Evolutionary conservation across 2,888 invertebrate species (phyloP), one percentile per base, ranked within the genome.

Genomic region (Amphimallon solstitiale): DNA sequence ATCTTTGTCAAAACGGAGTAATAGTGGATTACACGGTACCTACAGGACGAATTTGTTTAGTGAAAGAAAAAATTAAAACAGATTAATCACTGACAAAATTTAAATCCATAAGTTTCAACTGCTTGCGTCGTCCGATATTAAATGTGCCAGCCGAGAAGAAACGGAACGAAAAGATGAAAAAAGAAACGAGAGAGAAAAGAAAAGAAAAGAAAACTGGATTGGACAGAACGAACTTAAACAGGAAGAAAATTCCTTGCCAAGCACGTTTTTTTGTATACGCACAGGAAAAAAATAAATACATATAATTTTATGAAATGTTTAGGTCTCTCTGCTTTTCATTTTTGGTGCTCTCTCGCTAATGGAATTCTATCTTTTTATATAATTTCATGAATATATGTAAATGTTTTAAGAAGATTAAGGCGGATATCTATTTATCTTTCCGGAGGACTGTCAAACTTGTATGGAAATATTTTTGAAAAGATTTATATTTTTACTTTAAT

Each of bases 21-120:
- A 72, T 71, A 71, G 67, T 52, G 70, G 72, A 72, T 72, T 72
- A 71, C 69, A 68, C 66, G 67, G 67, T 52, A 67, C 65, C 69
- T 68, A 69, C 64, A 67, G 65, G 69, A 68, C 65, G 63, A 66
- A 65, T 72, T 69, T 66, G 69, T 69, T 68, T 66, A 64, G 64
- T 66, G 63, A 63, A 62, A 63, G 40, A 66, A 71, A 72, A 71
- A 72, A 71, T 71, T 67, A 62, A 68, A 68, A 70, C 67, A 70
- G 66, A 71, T 72, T 71, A 68, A 71, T 72, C 72, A 71, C 56
- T 59, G 56, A 59, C 56, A 59, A 59, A 59, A 59, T 59, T 59
- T 59, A 59, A 59, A 59, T 59, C 56, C 56, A 43, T 59, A 43
- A 43, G 45, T 59, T 59, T 45, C 43, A 59, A n/a, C 56, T 59